Conservation (phyloP, 2,888 invertebrate genomes). For the Norana najaformis region DNA sequence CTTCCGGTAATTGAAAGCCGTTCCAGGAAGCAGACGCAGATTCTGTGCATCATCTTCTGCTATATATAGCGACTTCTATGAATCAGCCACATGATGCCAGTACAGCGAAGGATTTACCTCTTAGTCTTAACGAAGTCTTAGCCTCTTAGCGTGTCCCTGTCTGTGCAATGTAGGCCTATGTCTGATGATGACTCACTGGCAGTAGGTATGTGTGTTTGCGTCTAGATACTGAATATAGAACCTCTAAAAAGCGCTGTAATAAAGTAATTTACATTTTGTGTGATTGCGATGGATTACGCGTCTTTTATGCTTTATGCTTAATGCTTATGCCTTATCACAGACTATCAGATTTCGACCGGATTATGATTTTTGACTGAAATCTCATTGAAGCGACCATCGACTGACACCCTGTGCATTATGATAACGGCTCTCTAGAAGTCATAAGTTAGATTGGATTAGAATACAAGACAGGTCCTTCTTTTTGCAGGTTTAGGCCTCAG, state of each 20-base stretch:
- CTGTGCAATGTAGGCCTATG: constrained; percentile 5
- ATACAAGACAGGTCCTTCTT: background rate
- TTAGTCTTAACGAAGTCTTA: background rate
- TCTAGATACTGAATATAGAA: too few relatives aligned
- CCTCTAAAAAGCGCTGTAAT: too few relatives aligned
- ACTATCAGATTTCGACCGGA: too few relatives aligned
- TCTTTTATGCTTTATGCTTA: too few relatives aligned
- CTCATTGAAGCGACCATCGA: too few relatives aligned
- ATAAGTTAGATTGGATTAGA: too few relatives aligned
- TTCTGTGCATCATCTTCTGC: background rate
- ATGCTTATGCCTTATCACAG: too few relatives aligned
- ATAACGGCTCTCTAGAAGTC: too few relatives aligned
- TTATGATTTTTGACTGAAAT: too few relatives aligned
- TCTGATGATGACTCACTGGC: background rate
- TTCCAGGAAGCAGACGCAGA: background rate
- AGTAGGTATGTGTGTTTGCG: too few relatives aligned
- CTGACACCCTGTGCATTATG: too few relatives aligned
- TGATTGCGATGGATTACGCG: background rate
- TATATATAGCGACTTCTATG: background rate
- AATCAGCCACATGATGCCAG: background rate
- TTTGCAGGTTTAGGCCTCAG: background rate
- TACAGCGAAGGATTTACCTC: background rate
- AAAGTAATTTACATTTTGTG: background rate
- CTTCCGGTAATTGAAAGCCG: background rate
- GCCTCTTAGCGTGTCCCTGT: background rate